These are phyloP conservation scores for Hemichromis elongatus DNA, from an alignment of 2,113 vertebrate species.

Conservation along the genomic window DNA sequence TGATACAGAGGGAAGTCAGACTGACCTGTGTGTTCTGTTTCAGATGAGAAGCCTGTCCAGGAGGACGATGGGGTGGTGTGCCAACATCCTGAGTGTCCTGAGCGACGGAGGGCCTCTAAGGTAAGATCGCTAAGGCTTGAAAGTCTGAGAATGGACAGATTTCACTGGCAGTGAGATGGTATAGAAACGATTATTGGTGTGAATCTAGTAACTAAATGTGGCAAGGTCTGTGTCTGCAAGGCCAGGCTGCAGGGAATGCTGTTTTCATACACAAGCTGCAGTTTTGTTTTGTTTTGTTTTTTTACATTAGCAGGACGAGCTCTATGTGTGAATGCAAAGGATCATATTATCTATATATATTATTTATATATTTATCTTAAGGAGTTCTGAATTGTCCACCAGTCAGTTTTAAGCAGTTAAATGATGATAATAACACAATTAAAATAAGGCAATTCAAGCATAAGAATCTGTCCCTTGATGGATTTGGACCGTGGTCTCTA, in stretches of 20 bases:
- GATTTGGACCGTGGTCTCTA: background rate
- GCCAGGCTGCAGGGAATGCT: background rate
- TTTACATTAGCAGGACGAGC: no score
- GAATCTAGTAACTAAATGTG: accelerated
- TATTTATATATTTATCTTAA: background rate
- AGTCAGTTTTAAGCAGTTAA: background rate
- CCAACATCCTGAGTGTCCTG: constrained; percentile 80
- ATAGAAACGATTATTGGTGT: background rate
- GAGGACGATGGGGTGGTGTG: constrained; percentile 82
- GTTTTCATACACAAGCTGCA: background rate
- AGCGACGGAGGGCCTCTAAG: constrained; percentile 80
- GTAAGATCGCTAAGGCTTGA: constrained; percentile 63
- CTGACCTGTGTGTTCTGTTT: constrained; percentile 32
- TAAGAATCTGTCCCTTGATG: background rate
- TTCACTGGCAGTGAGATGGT: background rate
- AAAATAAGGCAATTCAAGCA: background rate
- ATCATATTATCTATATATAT: no score
- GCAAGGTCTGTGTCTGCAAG: background rate
- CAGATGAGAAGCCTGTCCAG: constrained; percentile 78
- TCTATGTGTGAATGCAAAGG: accelerated
- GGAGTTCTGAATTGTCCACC: background rate
- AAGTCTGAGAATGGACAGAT: background rate
- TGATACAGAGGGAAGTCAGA: constrained; percentile 10
- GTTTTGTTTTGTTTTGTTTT: no score
- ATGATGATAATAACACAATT: background rate